These are phyloP conservation scores for Liposcelis brunnea DNA, from an alignment of 2,888 invertebrate species.

Conservation along the genomic window DNA sequence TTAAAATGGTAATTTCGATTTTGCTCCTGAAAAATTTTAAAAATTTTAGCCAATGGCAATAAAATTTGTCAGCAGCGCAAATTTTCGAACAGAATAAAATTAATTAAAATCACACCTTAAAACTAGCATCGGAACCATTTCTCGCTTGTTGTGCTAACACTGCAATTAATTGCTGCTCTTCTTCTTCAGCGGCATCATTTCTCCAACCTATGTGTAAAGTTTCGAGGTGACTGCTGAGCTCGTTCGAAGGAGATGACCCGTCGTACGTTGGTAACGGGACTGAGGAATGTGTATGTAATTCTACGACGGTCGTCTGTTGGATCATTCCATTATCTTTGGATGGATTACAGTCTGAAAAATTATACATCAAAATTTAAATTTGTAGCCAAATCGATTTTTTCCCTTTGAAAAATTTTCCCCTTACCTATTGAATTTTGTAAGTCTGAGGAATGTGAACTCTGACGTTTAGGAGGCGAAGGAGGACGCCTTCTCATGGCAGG, in stretches of 20 bases:
- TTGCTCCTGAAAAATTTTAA: no score
- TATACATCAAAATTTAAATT: no score
- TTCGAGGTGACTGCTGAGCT: constrained; percentile 23
- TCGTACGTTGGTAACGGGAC: constrained; percentile 46
- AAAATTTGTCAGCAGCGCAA: no score
- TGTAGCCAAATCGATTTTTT: no score
- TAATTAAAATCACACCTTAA: no score
- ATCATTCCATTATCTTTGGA: not conserved
- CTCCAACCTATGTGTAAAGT: constrained; percentile 30
- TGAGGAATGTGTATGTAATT: not conserved
- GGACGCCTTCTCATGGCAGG: constrained; percentile 49
- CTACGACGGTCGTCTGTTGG: constrained; percentile 6
- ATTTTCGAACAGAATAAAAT: no score
- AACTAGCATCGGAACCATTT: constrained; percentile 67
- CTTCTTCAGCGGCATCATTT: constrained; percentile 24
- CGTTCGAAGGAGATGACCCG: constrained; percentile 43
- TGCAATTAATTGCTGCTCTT: constrained; percentile 27
- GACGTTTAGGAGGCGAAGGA: constrained; percentile 63
- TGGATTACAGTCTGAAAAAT: no score
- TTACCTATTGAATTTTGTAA: no score
- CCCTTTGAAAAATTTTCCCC: no score
- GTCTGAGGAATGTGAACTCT: constrained; percentile 27
- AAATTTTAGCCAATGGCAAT: no score
- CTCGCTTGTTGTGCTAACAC: constrained; percentile 26
- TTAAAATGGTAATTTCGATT: no score